Evolutionary conservation across 2,888 invertebrate species (phyloP).

Genomic region (Cremastobaeus sp.): DNA sequence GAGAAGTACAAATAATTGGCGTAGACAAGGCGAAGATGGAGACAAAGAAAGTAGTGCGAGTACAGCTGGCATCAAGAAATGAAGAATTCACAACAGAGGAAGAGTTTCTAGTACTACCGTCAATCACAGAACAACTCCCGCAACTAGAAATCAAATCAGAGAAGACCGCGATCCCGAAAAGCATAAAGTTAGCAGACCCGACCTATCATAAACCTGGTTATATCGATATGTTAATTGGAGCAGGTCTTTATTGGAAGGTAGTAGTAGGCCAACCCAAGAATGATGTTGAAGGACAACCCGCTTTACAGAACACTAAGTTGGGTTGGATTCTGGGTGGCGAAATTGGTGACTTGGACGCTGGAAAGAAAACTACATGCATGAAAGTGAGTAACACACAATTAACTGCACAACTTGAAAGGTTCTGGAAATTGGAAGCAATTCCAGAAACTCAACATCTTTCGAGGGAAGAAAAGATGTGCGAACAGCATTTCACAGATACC

Average conservation of each 20-base stretch:
- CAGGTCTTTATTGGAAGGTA: constrained; percentile 19
- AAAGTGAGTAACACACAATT: not conserved
- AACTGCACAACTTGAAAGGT: constrained; percentile 1
- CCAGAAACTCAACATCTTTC: not conserved
- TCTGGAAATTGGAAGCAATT: constrained; percentile 23
- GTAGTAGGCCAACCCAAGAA: not conserved
- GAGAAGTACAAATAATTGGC: not conserved
- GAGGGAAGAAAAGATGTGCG: constrained; percentile 8
- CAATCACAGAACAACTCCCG: not conserved
- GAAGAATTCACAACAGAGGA: not conserved
- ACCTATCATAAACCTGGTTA: not conserved
- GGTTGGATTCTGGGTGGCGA: constrained; percentile 33
- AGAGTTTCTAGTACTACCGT: not conserved
- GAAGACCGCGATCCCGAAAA: not conserved
- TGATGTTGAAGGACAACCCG: constrained; percentile 8
- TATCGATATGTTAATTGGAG: constrained; percentile 14
- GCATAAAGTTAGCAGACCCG: constrained; percentile 22
- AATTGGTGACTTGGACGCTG: not conserved
- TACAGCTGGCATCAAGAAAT: not conserved
- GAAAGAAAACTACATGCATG: not conserved
- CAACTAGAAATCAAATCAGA: constrained; percentile 2
- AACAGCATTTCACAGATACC: constrained; percentile 16
- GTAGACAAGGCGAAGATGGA: not conserved
- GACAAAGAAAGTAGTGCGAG: not conserved
- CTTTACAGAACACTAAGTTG: constrained; percentile 10